These are phyloP conservation scores for Oxygymnocypris stewartii DNA, from an alignment of 2,113 vertebrate species.

Conservation along the genomic window DNA sequence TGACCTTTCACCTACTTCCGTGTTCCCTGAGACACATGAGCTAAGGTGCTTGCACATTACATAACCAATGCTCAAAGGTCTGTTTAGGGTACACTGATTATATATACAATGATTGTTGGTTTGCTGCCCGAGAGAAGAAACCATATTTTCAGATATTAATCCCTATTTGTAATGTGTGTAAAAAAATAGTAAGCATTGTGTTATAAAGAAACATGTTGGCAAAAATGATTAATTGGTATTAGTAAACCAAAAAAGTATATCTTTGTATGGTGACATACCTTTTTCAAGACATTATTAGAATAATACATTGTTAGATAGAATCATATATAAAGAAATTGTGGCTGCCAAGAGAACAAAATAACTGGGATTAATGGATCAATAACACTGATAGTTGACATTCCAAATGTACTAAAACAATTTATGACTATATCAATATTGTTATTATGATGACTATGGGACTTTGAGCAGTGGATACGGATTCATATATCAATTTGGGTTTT, in stretches of 20 bases:
- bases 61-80: conserved; percentile 5
- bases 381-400: not conserved
- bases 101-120: too few species aligned
- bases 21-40: conserved; percentile 9
- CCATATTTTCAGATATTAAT: not conserved
- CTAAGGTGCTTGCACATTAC: conserved; percentile 4
- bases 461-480: not conserved
- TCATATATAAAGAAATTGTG: not conserved
- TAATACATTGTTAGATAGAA: not conserved
- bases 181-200: not conserved
- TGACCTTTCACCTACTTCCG: conserved; percentile 56
- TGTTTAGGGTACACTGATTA: not conserved
- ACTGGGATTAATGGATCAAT: not conserved
- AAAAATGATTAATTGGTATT: not conserved
- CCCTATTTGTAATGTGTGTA: not conserved
- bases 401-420: not conserved
- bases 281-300: not conserved
- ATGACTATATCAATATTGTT: not conserved
- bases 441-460: not conserved
- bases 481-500: not conserved
- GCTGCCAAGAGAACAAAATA: not conserved
- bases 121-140: not conserved
- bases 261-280: too few species aligned
- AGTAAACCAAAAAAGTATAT: not conserved
- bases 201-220: not conserved